Conservation (phyloP, 1,140 invertebrate genomes). For the Pissodes strobi region DNA sequence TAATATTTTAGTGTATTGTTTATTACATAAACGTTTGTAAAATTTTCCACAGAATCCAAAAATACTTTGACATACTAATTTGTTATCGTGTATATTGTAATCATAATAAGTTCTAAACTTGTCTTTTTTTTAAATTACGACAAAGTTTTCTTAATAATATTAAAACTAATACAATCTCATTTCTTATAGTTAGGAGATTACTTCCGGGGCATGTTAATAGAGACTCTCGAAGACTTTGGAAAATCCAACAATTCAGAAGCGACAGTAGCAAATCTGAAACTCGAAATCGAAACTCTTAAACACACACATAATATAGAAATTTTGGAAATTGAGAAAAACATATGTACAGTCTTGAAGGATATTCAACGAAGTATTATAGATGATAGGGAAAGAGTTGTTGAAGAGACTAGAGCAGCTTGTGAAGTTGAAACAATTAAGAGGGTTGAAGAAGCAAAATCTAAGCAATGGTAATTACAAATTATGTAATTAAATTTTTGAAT, state of each 20-base stretch:
- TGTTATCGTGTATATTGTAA: too few relatives aligned
- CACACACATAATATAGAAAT: conserved; percentile 69
- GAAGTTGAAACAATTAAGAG: conserved; percentile 67
- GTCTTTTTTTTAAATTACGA: too few relatives aligned
- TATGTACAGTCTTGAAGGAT: conserved; percentile 65
- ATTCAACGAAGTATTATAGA: conserved; percentile 67
- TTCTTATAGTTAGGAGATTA: conserved; percentile 59
- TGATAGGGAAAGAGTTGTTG: conserved; percentile 66
- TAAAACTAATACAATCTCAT: too few relatives aligned
- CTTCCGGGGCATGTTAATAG: conserved; percentile 63
- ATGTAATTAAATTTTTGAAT: conserved; percentile 5
- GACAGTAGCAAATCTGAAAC: conserved; percentile 60
- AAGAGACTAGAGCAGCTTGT: conserved; percentile 64
- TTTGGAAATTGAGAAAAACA: conserved; percentile 65
- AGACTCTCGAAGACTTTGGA: conserved; percentile 62
- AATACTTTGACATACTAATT: too few relatives aligned
- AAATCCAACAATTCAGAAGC: conserved; percentile 60
- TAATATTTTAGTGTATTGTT: too few relatives aligned
- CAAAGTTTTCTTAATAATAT: too few relatives aligned
- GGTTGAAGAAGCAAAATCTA: conserved; percentile 77
- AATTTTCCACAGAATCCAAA: too few relatives aligned
- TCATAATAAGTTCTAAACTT: too few relatives aligned
- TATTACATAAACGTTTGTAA: too few relatives aligned
- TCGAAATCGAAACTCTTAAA: conserved; percentile 69
- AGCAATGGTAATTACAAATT: conserved; percentile 83